Conservation (phyloP, 1,140 invertebrate species). For the Dendroctonus ponderosae region DNA sequence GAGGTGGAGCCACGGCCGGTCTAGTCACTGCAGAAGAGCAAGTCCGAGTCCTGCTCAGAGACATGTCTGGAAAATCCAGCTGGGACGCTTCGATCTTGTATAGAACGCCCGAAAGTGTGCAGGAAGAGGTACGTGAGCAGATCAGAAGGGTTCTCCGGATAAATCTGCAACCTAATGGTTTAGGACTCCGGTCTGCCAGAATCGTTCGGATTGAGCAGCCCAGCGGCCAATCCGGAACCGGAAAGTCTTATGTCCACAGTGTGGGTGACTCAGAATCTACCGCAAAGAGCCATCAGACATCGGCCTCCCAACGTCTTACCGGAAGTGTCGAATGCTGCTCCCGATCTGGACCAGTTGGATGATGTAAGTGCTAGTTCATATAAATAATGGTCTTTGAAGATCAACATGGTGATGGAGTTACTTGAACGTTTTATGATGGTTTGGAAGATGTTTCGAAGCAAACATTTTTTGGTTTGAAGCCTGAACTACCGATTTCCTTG, state of each 20-base stretch:
- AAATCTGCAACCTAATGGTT: background rate
- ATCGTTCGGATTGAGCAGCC: background rate
- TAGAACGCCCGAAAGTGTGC: constrained; percentile 59
- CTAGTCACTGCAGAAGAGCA: constrained; percentile 63
- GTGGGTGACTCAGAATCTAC: constrained; percentile 52
- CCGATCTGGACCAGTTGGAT: constrained; percentile 89
- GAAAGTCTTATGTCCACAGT: constrained; percentile 50
- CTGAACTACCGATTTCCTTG: no score
- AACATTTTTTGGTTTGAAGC: no score
- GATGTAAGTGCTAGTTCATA: constrained; percentile 64
- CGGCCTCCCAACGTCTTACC: constrained; percentile 74
- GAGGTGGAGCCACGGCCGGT: constrained; percentile 78
- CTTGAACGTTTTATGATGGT: no score
- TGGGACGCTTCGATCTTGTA: constrained; percentile 94
- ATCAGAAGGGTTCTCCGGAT: background rate
- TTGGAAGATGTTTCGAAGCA: no score
- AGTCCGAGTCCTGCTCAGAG: constrained; percentile 85
- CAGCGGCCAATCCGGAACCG: constrained; percentile 30
- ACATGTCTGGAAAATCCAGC: constrained; percentile 93
- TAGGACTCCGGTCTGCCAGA: background rate
- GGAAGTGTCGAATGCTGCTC: constrained; percentile 76
- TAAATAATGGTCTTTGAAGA: no score
- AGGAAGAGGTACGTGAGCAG: constrained; percentile 28
- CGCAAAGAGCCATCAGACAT: constrained; percentile 68
- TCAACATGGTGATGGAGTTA: no score